A percentile compares a stretch with the other conserved stretches of the same genome.
Evolutionary conservation across 2,888 invertebrate genomes (phyloP).

Genomic region (Philonicus albiceps): DNA sequence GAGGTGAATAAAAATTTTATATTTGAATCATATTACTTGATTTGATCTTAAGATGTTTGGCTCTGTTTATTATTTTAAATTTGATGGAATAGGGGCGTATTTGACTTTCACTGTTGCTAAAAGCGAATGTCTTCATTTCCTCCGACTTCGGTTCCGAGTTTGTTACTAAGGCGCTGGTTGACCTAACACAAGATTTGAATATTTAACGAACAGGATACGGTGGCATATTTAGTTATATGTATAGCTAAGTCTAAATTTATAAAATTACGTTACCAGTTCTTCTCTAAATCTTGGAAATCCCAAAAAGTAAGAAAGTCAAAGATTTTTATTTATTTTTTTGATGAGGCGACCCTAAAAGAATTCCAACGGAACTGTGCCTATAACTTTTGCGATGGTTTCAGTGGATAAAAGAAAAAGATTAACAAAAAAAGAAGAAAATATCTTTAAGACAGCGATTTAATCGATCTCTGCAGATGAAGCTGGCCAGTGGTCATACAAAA

Average conservation of each 20-base stretch:
- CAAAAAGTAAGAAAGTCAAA: not conserved
- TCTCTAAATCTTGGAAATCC: conserved; percentile 13
- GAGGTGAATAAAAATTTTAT: not conserved
- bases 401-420: not conserved
- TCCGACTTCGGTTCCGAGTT: not conserved
- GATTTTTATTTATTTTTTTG: not conserved
- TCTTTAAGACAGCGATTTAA: not conserved
- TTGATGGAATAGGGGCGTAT: not conserved
- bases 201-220: conserved; percentile 9
- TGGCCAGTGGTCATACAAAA: conserved; percentile 16
- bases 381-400: not conserved
- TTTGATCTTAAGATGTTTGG: not conserved
- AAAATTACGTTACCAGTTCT: conserved; percentile 33
- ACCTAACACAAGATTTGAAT: not conserved
- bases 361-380: conserved; percentile 23
- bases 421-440: not conserved
- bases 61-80: not conserved
- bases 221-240: not conserved
- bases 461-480: not conserved
- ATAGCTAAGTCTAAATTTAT: conserved; percentile 13
- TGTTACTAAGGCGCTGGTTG: not conserved
- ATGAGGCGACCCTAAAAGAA: not conserved
- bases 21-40: not conserved
- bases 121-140: not conserved
- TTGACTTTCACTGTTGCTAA: conserved; percentile 8